Conservation (phyloP, 2,113 vertebrate genomes). For the Protobothrops flavoviridis region DNA sequence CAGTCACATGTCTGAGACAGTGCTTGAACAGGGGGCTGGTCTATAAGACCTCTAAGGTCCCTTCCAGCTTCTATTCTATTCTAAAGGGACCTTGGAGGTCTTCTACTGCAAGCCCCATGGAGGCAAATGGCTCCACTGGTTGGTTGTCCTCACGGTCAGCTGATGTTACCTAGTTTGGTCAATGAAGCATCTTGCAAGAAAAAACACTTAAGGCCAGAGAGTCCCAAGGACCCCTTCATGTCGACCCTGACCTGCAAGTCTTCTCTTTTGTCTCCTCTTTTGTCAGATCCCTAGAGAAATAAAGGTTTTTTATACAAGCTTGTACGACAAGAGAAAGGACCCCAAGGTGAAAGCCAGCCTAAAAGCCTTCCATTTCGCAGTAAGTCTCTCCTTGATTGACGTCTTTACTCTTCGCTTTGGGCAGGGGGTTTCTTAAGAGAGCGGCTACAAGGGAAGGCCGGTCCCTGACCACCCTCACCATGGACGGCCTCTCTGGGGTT, state of each 20-base stretch:
- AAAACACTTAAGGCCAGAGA: neutral
- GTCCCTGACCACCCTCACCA: too few relatives aligned
- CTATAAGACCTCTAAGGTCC: too few relatives aligned
- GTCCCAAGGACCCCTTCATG: too few relatives aligned
- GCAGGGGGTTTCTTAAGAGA: neutral
- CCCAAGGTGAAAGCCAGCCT: conserved; percentile 75
- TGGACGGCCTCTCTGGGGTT: too few relatives aligned
- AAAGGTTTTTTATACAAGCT: conserved; percentile 79
- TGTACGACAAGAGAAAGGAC: conserved; percentile 72
- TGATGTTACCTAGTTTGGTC: neutral
- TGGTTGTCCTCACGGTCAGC: neutral
- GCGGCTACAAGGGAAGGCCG: too few relatives aligned
- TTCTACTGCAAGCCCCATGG: too few relatives aligned
- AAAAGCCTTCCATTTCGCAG: conserved; percentile 79
- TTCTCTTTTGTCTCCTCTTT: neutral
- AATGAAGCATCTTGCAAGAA: neutral
- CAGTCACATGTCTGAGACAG: too few relatives aligned
- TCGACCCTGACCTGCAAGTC: neutral
- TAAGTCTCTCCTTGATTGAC: conserved; percentile 61
- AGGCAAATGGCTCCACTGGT: neutral
- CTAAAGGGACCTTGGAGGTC: too few relatives aligned
- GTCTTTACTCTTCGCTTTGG: neutral
- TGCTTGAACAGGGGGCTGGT: too few relatives aligned
- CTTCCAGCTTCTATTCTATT: too few relatives aligned
- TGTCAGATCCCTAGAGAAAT: conserved; percentile 82